Conservation (phyloP, 2,113 vertebrate genomes). For the Tyto alba region DNA sequence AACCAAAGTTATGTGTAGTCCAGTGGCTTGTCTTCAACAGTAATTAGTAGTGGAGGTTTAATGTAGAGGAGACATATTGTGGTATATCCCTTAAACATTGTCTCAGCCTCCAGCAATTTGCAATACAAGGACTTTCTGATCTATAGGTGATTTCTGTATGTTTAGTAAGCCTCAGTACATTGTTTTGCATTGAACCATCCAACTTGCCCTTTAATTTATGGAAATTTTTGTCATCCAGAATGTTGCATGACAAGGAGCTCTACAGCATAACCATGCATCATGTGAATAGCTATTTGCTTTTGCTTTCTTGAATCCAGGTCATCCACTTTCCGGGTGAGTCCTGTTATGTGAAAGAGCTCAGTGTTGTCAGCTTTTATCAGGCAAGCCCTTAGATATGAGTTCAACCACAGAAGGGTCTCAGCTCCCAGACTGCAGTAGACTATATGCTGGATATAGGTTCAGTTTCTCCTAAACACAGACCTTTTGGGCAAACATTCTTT, state of each 20-base stretch:
- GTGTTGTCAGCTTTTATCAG: background rate
- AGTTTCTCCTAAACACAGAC: background rate
- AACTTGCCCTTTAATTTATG: background rate
- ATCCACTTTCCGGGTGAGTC: background rate
- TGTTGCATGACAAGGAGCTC: background rate
- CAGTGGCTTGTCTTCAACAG: background rate
- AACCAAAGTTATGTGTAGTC: background rate
- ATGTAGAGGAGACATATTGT: background rate
- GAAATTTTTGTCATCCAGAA: background rate
- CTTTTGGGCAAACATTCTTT: background rate
- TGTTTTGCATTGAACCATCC: background rate
- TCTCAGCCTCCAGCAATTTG: background rate
- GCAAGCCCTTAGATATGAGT: background rate
- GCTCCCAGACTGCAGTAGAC: background rate
- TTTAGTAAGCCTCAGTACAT: background rate
- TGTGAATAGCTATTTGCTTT: background rate
- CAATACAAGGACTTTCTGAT: background rate
- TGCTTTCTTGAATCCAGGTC: background rate
- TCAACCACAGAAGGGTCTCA: background rate
- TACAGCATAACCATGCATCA: rapidly evolving
- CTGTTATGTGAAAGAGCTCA: background rate
- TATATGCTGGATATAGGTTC: background rate
- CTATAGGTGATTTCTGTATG: background rate
- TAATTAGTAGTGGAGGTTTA: background rate
- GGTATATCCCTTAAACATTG: background rate